phyloP scores from a whole-genome alignment of 2,888 invertebrate genomes.

The Erebia epiphron region DNA sequence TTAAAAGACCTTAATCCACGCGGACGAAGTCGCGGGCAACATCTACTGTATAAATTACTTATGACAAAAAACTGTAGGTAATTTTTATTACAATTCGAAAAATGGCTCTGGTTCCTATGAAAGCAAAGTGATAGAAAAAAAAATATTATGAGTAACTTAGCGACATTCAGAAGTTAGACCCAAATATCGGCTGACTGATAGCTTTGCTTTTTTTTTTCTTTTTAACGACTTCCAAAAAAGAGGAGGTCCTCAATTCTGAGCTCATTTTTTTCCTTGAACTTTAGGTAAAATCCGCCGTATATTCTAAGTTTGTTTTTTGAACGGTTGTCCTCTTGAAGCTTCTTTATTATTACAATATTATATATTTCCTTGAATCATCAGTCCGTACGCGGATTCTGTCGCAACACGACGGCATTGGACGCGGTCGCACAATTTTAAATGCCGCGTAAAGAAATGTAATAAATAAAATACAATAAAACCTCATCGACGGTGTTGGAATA shows the following conservation, averaged over 20 bases:
- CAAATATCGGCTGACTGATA: too few relatives aligned
- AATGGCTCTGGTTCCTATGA: too few relatives aligned
- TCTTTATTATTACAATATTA: not conserved
- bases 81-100: too few relatives aligned
- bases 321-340: not conserved
- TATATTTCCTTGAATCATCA: conserved; percentile 43
- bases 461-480: not conserved
- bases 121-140: too few relatives aligned
- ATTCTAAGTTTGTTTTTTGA: not conserved
- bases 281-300: not conserved
- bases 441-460: conserved; percentile 11
- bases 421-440: conserved; percentile 19
- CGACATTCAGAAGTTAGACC: too few relatives aligned
- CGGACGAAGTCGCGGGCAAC: too few relatives aligned
- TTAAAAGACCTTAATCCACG: too few relatives aligned
- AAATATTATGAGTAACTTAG: too few relatives aligned
- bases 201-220: too few relatives aligned
- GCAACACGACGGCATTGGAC: conserved; percentile 39
- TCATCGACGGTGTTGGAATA: not conserved
- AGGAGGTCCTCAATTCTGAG: not conserved
- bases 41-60: too few relatives aligned
- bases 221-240: not conserved
- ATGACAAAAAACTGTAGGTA: too few relatives aligned
- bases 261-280: not conserved
- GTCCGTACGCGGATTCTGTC: conserved; percentile 33